phyloP scores from a whole-genome alignment of 2,113 vertebrate genomes.

The Hassar affinis region DNA sequence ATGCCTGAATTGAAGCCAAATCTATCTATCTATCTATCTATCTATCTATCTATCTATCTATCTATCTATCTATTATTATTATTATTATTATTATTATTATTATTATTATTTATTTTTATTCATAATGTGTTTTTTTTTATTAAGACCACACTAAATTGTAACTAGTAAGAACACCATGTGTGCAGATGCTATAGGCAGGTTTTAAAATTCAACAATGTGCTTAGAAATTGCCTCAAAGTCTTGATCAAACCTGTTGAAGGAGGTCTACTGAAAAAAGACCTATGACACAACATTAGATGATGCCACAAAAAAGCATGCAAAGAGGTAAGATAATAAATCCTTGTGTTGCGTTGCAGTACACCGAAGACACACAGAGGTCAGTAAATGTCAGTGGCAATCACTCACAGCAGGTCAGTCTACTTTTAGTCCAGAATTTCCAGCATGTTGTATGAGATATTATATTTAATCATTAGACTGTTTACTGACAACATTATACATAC shows the following conservation, averaged over 20 bases:
- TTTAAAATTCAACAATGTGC: not conserved
- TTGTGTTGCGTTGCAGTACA: conserved; percentile 67
- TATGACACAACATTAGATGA: conserved; percentile 69
- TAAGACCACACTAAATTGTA: not conserved
- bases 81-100: not conserved
- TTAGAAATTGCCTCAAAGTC: not conserved
- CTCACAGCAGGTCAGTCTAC: not conserved
- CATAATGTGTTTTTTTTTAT: not conserved
- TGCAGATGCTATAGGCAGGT: conserved; percentile 64
- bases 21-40: no score
- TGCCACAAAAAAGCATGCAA: conserved; percentile 59
- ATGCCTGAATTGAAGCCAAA: conserved; percentile 72
- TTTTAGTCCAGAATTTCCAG: not conserved
- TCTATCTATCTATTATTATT: no score
- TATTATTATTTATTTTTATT: not conserved
- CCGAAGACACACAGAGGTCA: conserved; percentile 51
- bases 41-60: no score
- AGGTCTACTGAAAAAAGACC: conserved; percentile 69
- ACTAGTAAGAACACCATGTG: not conserved
- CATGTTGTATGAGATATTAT: not conserved
- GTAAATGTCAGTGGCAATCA: conserved; percentile 41
- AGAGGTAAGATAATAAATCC: conserved; percentile 65
- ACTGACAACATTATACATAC: not conserved
- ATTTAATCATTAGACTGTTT: not conserved
- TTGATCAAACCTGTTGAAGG: not conserved